Evolutionary conservation across 2,113 vertebrate genomes (phyloP), one percentile per base, ranked within the genome.

Genomic region (Potamarius usumacintae): DNA sequence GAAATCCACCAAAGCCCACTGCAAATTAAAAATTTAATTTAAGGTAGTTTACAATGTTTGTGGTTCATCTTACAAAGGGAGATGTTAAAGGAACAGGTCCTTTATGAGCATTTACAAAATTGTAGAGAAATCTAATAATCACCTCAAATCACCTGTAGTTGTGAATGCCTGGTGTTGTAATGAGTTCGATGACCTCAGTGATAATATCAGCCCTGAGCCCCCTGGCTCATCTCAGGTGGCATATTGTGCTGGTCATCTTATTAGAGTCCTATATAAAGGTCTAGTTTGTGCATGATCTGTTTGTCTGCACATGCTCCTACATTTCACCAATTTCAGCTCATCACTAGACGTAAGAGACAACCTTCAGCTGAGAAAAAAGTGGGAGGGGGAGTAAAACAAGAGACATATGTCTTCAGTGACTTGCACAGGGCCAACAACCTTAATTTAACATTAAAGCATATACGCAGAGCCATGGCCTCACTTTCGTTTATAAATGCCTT

Each of bases 231-330:
- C 74, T 76, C 60, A 81, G 80, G 58, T 81, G 86, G 60, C 58
- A 12, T 42, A 81, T 74, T 60, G 85, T 82, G 58, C 87, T 86
- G 90, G 91, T 87, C 92, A 93, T 89, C 92, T 92, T 94, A 95
- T 94, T 93, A 93, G 92, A 90, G 77, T 84, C 69, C 92, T 92
- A 90, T 93, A 93, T 92, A 95, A 94, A 94, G 90, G 92, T 93
- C 91, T 88, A 89, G 93, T 92, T 93, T 94, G 91, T 92, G 93
- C 60, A 92, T 27, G 84, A 86, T 92, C 91, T 94, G 92, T 94
- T 94, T 94, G 93, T 88, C 88, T 80, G 79, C 89, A 92, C 90
- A 90, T 88, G 90, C 85, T 90, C 86, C 92, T 90, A 91, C 90
- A 92, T 93, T 87, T 88, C 90, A 92, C 92, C 92, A 91, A 93